Base-by-base conservation (phyloP, 2,113 vertebrate species). In the Lipophrys pholis region DNA sequence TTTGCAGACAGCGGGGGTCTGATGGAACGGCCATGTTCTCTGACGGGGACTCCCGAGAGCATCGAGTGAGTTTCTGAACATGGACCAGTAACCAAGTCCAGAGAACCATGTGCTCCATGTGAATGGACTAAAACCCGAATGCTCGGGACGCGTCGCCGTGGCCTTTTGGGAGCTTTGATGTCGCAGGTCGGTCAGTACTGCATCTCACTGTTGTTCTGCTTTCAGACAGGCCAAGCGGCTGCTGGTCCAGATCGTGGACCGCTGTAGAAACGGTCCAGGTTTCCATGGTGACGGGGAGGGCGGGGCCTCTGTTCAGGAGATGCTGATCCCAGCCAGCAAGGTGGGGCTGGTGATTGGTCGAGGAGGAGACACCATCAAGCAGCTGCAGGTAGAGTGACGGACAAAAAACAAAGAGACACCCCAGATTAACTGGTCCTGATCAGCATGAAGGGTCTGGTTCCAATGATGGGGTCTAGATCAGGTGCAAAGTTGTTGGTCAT, bases 311-410 rank as follows among this genome's bases (percentile, higher is more conserved):
- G 79, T 97, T 80, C 97, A 98, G 89, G 97, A 98, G 92, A 93
- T 98, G 83, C 93, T 97, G 67, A 97, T 98, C 82, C 97, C 97
- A 0, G 96, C 97, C 7, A 96, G 96, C 43, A 98, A 98, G 93
- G 97, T 98, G 81, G 97, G 97, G 7, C 95, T 98, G 82, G 96
- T 98, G 93, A 98, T 98, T 39, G 97, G 97, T 78, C 95, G 97
- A 93, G 97, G 97, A 76, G 97, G 97, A 48, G 97, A 98, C 82
- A 98, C 97, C 63, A 98, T 98, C 89, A 98, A 97, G 84, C 97
- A 97, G 87, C 82, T 98, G 84, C 97, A 98, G 97, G 97, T 98
- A 57, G 1, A 5, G 40, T 45, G 6, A 1, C 45, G 11, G 14
- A 14, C n/a, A n/a, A n/a, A n/a, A n/a, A n/a, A n/a, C n/a, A n/a